Base-by-base conservation (phyloP, 2,888 invertebrate genomes). In the Platynereis dumerilii region DNA sequence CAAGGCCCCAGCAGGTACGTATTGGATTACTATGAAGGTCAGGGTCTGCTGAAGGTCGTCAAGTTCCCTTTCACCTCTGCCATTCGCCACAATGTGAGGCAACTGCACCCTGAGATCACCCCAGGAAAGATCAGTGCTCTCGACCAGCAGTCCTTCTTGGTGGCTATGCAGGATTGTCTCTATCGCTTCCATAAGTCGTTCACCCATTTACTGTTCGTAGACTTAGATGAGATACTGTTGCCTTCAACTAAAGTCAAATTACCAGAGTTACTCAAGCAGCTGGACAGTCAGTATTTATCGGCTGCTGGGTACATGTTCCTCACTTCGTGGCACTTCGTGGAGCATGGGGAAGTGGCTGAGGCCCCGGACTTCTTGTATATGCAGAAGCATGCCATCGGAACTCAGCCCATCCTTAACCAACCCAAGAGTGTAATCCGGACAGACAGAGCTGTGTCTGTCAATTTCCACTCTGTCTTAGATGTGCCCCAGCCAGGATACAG, bases 101-200 rank as follows among this genome's bases (percentile, higher is more conserved):
- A 48, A 20, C 48, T 22, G 3, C n/a, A 29, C 2, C 39, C 45
- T 1, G 7, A 17, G 3, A n/a, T 60, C 1, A 45, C 48, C 2
- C 48, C 48, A 20, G 22, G n/a, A 22, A 48, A 48, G 48, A 20
- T 22, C 22, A 45, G 58, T 1, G 64, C 69, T 24, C 28, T 67
- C 27, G 61, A 64, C 55, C 67, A 69, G 58, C 69, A 69, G 27
- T 55, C 60, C 15, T 69, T 65, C 39, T 62, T 69, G 24, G 54
- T 67, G n/a, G 67, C 69, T 3, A 45, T 67, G 44, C 58, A 69
- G 20, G 67, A 67, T 20, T 69, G 67, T 27, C 29, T 67, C 7
- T 59, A 67, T 34, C 22, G 67, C 2, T 65, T 54, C 48, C 28
- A 57, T n/a, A 15, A 42, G 15, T 48, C 28, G 7, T 66, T 63